Evolutionary conservation across 2,888 invertebrate species (phyloP).

Genomic region (Ochropleura plecta): DNA sequence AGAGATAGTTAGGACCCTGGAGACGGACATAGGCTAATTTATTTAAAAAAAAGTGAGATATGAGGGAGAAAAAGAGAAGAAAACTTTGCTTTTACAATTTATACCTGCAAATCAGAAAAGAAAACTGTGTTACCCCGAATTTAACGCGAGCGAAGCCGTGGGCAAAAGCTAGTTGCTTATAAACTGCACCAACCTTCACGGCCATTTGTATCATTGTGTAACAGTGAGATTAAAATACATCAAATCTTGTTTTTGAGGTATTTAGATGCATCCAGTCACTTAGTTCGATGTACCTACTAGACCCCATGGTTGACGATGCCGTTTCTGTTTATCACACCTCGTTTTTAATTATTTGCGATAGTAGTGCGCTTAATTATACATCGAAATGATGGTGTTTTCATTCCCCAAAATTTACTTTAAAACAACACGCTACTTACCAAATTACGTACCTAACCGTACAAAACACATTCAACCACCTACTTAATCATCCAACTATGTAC

Average conservation of each 20-base stretch:
- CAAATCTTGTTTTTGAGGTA: not conserved
- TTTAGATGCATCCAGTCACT: not conserved
- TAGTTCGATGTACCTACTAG: too few relatives aligned
- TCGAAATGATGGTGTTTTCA: not conserved
- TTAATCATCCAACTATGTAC: constrained; percentile 19
- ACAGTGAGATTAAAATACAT: not conserved
- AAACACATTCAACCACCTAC: not conserved
- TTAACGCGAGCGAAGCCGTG: too few relatives aligned
- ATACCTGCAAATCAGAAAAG: too few relatives aligned
- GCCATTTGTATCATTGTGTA: not conserved
- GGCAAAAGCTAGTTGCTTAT: too few relatives aligned
- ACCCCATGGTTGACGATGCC: too few relatives aligned
- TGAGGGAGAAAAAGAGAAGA: too few relatives aligned
- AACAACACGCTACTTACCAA: not conserved
- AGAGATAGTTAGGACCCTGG: too few relatives aligned
- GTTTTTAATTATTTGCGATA: not conserved
- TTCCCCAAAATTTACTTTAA: not conserved
- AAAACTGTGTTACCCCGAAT: too few relatives aligned
- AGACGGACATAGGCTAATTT: too few relatives aligned
- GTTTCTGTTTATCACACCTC: not conserved
- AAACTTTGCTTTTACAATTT: too few relatives aligned
- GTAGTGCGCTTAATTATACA: not conserved
- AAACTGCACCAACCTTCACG: too few relatives aligned
- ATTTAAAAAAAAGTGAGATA: too few relatives aligned
- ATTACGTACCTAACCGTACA: not conserved